Evolutionary conservation across 2,797 vertebrate genomes (phyloP), one percentile per base, ranked within the genome.

Genomic region (Sebastes minor): DNA sequence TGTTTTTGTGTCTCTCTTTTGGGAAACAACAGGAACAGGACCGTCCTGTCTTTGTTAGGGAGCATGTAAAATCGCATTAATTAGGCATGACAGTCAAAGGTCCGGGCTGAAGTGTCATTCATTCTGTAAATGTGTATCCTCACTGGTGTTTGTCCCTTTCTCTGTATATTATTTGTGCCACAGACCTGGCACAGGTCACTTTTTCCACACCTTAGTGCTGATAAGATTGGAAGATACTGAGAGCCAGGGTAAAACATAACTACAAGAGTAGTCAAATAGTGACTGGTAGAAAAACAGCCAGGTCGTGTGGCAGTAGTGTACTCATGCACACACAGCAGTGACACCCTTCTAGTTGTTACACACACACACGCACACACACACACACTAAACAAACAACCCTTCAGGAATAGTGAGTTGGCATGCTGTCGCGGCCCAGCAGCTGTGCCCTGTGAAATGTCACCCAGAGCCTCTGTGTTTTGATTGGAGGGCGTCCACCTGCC

Each of bases 381-480:
- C 73, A 52, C 65, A 30, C 88, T 90, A 90, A 94, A 94, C 91
- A 95, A 95, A 95, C 94, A 94, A 88, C 87, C 91, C 91, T 94
- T 95, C 91, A 92, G 91, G 89, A 95, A 85, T 89, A 92, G 92
- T 91, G 92, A 93, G 92, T 85, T 94, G 94, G 94, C 94, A 92
- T 88, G 91, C 90, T 93, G 94, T 95, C 82, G 89, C 79, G 76
- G 85, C 85, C 91, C 92, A 94, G 94, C 94, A 95, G 94, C 95
- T 95, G 94, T 95, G 94, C 88, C 88, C 91, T 92, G 91, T 84
- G 89, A 95, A 95, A 94, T 95, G 95, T 96, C 95, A 95, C 92
- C 88, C 82, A 87, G 85, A 87, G 81, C 76, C 68, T 91, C 75
- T 62, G 84, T 89, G 88, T 90, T 95, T 93, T 92, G 94, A 96